Conservation (phyloP, 1,140 invertebrate species). For the Zaprionus tsacasi region DNA sequence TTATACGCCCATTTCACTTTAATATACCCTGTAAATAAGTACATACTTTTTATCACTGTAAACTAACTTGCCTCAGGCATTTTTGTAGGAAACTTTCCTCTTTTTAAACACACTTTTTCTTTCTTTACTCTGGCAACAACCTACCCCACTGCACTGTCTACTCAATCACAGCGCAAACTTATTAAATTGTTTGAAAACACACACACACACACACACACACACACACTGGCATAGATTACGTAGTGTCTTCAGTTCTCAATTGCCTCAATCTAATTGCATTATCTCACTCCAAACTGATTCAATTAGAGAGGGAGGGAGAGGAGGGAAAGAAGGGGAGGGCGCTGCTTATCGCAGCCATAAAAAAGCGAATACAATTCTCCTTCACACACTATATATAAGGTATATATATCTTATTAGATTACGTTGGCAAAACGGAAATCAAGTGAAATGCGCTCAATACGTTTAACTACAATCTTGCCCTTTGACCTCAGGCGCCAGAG, state of each 20-base stretch:
- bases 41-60: no score
- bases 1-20: no score
- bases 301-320: slow-evolving; percentile 40
- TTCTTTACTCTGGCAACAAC: background rate
- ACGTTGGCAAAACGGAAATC: slow-evolving; percentile 47
- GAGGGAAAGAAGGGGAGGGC: background rate
- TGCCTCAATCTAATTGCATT: slow-evolving; percentile 69
- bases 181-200: slow-evolving; percentile 44
- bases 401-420: slow-evolving; percentile 64
- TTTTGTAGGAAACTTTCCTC: no score
- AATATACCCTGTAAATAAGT: no score
- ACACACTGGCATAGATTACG: slow-evolving; percentile 41
- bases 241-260: slow-evolving; percentile 14
- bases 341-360: slow-evolving; percentile 53
- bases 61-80: no score
- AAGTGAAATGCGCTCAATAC: slow-evolving; percentile 4
- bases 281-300: slow-evolving; percentile 60
- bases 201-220: slow-evolving; percentile 16
- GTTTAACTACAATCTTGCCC: slow-evolving; percentile 3
- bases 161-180: slow-evolving; percentile 13
- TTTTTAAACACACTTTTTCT: background rate
- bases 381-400: slow-evolving; percentile 9
- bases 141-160: background rate
- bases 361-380: slow-evolving; percentile 50
- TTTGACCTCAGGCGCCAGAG: background rate